phyloP scores from a whole-genome alignment of 2,113 vertebrate species.

The Phasianus colchicus region DNA sequence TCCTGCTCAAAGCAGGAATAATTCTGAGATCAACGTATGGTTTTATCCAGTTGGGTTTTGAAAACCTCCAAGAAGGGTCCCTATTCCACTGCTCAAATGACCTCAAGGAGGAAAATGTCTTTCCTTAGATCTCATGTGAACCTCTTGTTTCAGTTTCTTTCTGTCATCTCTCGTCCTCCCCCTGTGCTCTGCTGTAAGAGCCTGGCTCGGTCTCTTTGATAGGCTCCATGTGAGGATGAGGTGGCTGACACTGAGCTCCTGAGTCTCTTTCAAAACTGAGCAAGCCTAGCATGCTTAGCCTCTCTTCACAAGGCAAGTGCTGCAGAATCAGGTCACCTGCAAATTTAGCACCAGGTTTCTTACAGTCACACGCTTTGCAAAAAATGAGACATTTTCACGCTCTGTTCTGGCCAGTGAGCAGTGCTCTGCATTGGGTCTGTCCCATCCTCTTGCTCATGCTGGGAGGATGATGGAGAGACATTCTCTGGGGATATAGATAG shows the following conservation, averaged over 20 bases:
- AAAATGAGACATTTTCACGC: fast-evolving
- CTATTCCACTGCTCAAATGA: background rate
- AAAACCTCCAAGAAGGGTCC: background rate
- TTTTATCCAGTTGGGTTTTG: background rate
- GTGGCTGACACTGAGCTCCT: fast-evolving
- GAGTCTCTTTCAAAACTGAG: background rate
- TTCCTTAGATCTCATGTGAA: background rate
- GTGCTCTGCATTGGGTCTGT: background rate
- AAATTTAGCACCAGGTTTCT: background rate
- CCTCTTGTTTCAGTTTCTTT: background rate
- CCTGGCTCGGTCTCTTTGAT: background rate
- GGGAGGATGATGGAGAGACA: background rate
- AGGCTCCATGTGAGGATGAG: fast-evolving
- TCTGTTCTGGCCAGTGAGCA: fast-evolving
- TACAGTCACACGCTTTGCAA: background rate
- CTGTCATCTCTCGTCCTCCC: background rate
- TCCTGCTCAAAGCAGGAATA: background rate
- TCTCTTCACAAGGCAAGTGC: background rate
- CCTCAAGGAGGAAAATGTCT: background rate
- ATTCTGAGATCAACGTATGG: background rate
- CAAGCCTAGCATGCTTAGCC: background rate
- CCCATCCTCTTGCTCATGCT: background rate
- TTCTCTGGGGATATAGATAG: background rate
- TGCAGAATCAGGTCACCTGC: background rate
- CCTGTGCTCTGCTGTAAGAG: background rate